Conservation (phyloP, 2,113 vertebrate genomes). For the Sinocyclocheilus grahami region DNA sequence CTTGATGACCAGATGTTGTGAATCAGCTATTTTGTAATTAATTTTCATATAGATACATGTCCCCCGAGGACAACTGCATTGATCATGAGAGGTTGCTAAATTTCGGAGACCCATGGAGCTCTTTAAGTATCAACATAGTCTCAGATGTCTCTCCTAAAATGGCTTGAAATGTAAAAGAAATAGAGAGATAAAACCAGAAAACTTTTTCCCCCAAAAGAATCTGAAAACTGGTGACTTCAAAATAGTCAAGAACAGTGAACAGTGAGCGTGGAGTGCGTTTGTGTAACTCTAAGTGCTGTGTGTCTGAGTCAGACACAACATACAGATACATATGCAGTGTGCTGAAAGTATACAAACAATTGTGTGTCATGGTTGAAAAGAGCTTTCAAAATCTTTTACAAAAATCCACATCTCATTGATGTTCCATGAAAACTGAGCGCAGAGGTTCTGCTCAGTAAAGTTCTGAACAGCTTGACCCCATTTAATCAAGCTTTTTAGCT, state of each 20-base stretch:
- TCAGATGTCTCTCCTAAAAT: not conserved
- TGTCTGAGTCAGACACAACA: slow-evolving; percentile 36
- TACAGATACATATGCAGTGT: not conserved
- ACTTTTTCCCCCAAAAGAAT: not conserved
- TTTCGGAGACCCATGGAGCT: not conserved
- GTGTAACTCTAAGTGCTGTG: slow-evolving; percentile 21
- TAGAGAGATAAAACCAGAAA: not conserved
- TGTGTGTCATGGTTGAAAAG: not conserved
- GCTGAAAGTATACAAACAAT: not conserved
- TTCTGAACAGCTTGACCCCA: not conserved
- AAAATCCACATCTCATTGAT: not conserved
- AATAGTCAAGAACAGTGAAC: slow-evolving; percentile 13
- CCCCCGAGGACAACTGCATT: not conserved
- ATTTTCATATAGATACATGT: not conserved
- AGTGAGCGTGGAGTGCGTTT: slow-evolving; percentile 36
- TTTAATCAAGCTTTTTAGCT: not conserved
- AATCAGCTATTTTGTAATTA: no score
- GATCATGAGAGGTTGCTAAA: not conserved
- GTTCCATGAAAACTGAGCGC: not conserved
- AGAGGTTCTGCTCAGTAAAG: not conserved
- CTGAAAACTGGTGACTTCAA: no score
- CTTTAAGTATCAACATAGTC: not conserved
- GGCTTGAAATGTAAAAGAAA: not conserved
- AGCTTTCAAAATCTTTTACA: not conserved
- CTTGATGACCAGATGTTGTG: not conserved